Conservation (phyloP, 2,888 invertebrate species). For the Drosophila anomalata region DNA sequence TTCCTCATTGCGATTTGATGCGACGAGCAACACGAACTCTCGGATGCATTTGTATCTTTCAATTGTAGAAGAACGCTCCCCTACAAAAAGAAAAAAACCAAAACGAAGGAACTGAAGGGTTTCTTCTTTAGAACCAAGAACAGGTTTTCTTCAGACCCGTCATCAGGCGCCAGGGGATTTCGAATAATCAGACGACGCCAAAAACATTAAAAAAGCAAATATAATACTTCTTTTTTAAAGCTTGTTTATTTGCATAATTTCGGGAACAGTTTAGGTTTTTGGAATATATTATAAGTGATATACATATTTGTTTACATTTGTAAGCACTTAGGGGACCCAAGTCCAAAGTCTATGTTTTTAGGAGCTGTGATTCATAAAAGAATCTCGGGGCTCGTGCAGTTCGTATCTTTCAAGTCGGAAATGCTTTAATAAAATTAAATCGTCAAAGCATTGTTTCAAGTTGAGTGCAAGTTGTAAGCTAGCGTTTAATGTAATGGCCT, state of each 20-base stretch:
- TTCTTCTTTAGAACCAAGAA: conserved; percentile 22
- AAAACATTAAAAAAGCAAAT: conserved; percentile 52
- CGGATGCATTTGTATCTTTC: conserved; percentile 3
- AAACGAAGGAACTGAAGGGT: neutral
- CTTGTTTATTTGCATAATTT: neutral
- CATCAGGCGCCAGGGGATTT: conserved; percentile 19
- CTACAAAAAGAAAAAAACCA: neutral
- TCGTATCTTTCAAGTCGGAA: conserved; percentile 38
- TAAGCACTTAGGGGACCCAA: neutral
- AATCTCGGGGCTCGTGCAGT: neutral
- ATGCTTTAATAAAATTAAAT: conserved; percentile 37
- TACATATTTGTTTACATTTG: neutral
- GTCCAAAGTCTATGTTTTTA: neutral
- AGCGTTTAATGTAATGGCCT: conserved; percentile 28
- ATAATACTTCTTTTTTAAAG: conserved; percentile 18
- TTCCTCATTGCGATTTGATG: conserved; percentile 19
- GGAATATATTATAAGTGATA: conserved; percentile 2
- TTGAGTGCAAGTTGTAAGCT: neutral
- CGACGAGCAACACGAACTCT: neutral
- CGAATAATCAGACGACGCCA: conserved; percentile 54
- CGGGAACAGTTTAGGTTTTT: conserved; percentile 2
- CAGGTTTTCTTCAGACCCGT: conserved; percentile 19
- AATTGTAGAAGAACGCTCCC: neutral
- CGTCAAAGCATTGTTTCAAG: neutral
- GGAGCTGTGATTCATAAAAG: neutral